These are phyloP conservation scores for Orchestes rusci DNA, from an alignment of 2,888 invertebrate genomes.

Conservation along the genomic window DNA sequence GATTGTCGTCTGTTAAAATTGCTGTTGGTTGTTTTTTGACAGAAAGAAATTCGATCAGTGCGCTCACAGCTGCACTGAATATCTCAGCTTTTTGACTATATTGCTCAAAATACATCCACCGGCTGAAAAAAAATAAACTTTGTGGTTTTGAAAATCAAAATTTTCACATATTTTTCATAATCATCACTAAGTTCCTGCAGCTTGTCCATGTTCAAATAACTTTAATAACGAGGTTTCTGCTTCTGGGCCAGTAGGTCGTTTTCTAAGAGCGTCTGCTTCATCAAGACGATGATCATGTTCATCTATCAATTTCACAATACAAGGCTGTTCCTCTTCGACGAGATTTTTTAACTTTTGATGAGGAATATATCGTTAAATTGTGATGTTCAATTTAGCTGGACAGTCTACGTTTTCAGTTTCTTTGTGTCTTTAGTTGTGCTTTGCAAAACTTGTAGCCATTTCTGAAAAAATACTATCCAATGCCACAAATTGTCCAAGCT, in stretches of 20 bases:
- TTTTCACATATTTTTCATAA: too few species aligned
- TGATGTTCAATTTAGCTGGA: neutral
- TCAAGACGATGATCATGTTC: neutral
- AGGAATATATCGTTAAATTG: neutral
- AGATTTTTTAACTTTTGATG: too few species aligned
- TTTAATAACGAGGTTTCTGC: neutral
- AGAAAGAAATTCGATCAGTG: neutral
- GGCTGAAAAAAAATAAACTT: neutral
- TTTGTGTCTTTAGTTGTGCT: conserved; percentile 1
- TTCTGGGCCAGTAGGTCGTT: neutral
- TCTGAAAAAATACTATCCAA: too few species aligned
- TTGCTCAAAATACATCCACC: neutral
- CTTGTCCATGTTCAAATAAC: neutral
- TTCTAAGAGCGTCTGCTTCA: neutral
- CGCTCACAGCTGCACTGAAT: neutral
- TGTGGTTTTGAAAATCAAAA: neutral
- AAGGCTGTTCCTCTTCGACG: neutral
- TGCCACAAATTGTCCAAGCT: too few species aligned
- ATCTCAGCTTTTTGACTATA: neutral
- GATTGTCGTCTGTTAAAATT: too few species aligned
- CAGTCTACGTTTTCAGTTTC: neutral
- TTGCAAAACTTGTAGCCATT: too few species aligned
- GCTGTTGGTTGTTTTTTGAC: too few species aligned
- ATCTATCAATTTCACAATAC: neutral
- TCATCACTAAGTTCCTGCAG: too few species aligned